Conservation (phyloP, 2,888 invertebrate genomes). For the Orgyia antiqua region DNA sequence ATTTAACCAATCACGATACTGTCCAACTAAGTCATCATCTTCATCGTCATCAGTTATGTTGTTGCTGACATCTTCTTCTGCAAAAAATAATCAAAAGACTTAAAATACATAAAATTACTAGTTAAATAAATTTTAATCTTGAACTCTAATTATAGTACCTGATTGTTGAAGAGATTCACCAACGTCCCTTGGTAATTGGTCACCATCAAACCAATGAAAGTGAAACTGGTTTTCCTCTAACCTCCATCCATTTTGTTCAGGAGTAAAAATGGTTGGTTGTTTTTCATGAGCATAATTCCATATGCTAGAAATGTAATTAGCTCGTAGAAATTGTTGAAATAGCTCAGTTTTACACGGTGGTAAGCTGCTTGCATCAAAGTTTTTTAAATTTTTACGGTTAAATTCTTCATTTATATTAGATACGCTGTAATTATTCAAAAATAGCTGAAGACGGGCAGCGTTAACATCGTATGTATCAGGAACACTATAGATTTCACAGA, state of each 20-base stretch:
- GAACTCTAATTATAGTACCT: conserved; percentile 1
- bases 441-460: conserved; percentile 22
- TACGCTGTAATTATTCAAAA: conserved; percentile 17
- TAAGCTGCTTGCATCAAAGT: background rate
- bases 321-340: conserved; percentile 16
- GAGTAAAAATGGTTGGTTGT: conserved; percentile 14
- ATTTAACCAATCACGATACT: background rate
- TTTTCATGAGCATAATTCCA: conserved; percentile 12
- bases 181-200: conserved; percentile 14
- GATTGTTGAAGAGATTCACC: too few species aligned
- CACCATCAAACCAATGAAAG: conserved; percentile 24
- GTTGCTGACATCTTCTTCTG: conserved; percentile 4
- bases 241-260: conserved; percentile 24
- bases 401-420: conserved; percentile 11
- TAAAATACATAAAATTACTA: conserved; percentile 1
- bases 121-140: conserved; percentile 1
- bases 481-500: conserved; percentile 1
- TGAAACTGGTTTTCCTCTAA: conserved; percentile 19
- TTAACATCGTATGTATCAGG: conserved; percentile 16
- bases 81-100: conserved; percentile 1
- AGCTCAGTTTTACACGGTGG: conserved; percentile 18
- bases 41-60: background rate
- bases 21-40: background rate
- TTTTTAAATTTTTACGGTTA: background rate
- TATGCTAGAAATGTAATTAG: conserved; percentile 12